Conservation (phyloP, 2,888 invertebrate species). For the Trissonchulus sp. region DNA sequence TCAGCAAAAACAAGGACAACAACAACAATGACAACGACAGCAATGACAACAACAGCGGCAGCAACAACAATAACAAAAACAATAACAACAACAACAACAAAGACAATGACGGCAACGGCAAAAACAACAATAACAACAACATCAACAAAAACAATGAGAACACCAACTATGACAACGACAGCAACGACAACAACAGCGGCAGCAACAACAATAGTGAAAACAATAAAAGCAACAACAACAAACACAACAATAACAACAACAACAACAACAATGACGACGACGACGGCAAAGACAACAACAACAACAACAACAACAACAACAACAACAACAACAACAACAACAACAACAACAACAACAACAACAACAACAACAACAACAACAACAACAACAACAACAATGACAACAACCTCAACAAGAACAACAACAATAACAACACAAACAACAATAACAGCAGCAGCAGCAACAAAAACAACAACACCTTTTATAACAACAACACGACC, state of each 20-base stretch:
- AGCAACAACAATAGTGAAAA: too few species aligned
- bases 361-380: neutral
- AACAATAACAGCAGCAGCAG: too few species aligned
- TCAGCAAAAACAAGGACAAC: neutral
- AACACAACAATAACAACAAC: neutral
- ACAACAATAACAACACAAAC: too few species aligned
- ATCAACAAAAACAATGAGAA: neutral
- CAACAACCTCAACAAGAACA: neutral
- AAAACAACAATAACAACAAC: neutral
- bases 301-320: neutral
- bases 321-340: neutral
- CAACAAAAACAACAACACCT: too few species aligned
- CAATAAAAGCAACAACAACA: neutral
- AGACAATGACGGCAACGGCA: neutral
- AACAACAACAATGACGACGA: neutral
- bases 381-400: neutral
- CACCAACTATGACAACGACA: neutral
- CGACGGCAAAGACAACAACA: neutral
- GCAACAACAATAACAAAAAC: neutral
- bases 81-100: neutral
- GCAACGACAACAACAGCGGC: neutral
- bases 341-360: neutral
- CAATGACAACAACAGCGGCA: neutral
- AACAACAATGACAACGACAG: neutral
- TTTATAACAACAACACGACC: too few species aligned